These are phyloP conservation scores for Pelmatolapia mariae DNA, from an alignment of 2,113 vertebrate genomes.

Conservation along the genomic window DNA sequence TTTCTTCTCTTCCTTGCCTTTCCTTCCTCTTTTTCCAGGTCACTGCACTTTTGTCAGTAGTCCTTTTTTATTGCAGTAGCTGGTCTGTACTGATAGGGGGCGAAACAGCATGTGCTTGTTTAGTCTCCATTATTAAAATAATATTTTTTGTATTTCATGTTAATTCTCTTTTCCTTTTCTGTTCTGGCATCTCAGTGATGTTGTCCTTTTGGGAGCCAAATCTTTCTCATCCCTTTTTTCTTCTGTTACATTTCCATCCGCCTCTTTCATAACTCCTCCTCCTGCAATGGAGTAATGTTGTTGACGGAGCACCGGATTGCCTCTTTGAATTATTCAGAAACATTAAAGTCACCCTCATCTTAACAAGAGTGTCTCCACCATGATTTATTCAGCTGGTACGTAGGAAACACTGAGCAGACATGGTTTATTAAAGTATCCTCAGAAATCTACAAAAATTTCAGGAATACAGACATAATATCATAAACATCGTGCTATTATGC, in stretches of 20 bases:
- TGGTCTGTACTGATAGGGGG: not conserved
- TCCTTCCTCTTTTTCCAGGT: not conserved
- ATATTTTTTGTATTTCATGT: not conserved
- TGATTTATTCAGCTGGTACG: constrained; percentile 46
- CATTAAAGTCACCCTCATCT: constrained; percentile 42
- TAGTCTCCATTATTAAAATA: not conserved
- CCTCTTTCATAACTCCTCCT: not conserved
- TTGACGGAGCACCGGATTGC: not conserved
- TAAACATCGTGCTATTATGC: not conserved
- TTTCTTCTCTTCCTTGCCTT: not conserved
- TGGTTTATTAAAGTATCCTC: not conserved
- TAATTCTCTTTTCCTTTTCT: not conserved
- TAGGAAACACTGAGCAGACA: not conserved
- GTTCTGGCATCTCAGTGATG: not conserved
- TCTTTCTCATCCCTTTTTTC: not conserved
- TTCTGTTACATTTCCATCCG: not conserved
- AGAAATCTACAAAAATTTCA: not conserved
- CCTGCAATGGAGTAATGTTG: not conserved
- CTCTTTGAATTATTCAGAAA: constrained; percentile 48
- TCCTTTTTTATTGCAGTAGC: not conserved
- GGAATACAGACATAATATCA: not conserved
- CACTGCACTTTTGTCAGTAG: not conserved
- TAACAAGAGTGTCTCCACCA: constrained; percentile 26
- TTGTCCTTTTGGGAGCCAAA: not conserved
- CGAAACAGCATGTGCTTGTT: not conserved